Conservation (phyloP, 1,140 invertebrate genomes). For the Venustaconcha ellipsiformis region DNA sequence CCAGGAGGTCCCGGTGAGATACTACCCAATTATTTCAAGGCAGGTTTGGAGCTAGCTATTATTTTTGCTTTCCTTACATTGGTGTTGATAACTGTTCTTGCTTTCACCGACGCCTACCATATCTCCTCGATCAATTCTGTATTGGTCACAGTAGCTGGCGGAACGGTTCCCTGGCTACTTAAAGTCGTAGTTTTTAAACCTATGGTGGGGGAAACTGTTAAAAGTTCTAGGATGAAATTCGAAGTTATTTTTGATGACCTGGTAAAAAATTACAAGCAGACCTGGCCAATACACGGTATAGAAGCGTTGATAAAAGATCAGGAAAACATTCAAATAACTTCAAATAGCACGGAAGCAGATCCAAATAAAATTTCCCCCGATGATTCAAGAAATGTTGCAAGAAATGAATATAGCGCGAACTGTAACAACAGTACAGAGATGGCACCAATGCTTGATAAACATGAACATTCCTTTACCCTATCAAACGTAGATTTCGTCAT, state of each 20-base stretch:
- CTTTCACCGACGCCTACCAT: conserved; percentile 29
- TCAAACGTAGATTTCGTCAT: too few species aligned
- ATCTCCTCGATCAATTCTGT: conserved; percentile 30
- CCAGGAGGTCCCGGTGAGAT: conserved; percentile 21
- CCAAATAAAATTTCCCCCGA: too few species aligned
- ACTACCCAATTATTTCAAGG: conserved; percentile 4
- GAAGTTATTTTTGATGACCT: conserved; percentile 11
- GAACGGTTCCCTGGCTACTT: conserved; percentile 33
- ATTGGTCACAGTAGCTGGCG: conserved; percentile 31
- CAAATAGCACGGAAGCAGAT: too few species aligned
- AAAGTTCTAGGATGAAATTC: conserved; percentile 8
- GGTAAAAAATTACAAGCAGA: conserved; percentile 9
- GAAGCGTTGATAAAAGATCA: neutral
- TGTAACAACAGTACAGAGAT: too few species aligned
- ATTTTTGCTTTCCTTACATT: conserved; percentile 28
- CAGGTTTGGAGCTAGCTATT: conserved; percentile 9
- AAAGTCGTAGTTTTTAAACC: conserved; percentile 18
- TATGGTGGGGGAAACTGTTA: neutral
- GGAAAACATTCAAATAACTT: too few species aligned
- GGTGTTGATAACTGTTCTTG: conserved; percentile 28
- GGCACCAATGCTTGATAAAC: too few species aligned
- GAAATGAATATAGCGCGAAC: too few species aligned
- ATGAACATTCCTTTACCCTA: too few species aligned
- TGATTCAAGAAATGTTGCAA: too few species aligned
- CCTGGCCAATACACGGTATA: conserved; percentile 22